Percentiles rank a stretch among this genome's conserved stretches.
Evolutionary conservation across 2,797 vertebrate genomes (phyloP).

Genomic region (Cheirogaleus major): DNA sequence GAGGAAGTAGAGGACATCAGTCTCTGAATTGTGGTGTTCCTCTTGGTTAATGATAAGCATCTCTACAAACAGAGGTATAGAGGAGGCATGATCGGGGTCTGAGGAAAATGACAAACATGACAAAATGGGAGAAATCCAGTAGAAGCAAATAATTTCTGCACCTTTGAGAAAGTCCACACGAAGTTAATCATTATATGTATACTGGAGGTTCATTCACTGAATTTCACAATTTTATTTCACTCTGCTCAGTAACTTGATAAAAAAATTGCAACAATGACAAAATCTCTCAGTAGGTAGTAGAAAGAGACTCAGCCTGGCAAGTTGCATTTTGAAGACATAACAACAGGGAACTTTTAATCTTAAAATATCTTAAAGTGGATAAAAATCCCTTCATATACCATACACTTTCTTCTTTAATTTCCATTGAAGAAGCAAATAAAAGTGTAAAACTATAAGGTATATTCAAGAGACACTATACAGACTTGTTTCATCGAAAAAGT

Average conservation of each 20-base stretch:
- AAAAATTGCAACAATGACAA: not conserved
- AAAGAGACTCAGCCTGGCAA: not conserved
- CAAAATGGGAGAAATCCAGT: not conserved
- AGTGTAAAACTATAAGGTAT: not conserved
- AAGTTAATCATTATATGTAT: not conserved
- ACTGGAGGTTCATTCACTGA: not conserved
- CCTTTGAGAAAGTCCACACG: not conserved
- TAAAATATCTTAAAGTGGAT: not conserved
- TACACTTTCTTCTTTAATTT: not conserved
- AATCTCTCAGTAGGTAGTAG: not conserved
- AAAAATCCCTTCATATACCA: not conserved
- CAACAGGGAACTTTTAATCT: not conserved
- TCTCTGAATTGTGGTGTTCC: not conserved
- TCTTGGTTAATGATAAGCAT: not conserved
- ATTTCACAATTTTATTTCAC: not conserved
- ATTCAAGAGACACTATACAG: not conserved
- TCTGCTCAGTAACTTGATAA: not conserved
- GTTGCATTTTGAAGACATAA: not conserved
- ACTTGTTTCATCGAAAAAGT: not conserved
- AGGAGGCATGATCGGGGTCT: rapidly evolving
- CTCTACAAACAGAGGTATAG: not conserved
- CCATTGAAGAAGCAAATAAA: not conserved
- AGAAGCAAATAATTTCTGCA: not conserved
- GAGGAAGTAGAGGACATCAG: not conserved
- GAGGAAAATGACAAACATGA: not conserved